Conservation (phyloP, 2,113 vertebrate genomes). For the Platichthys stellatus region DNA sequence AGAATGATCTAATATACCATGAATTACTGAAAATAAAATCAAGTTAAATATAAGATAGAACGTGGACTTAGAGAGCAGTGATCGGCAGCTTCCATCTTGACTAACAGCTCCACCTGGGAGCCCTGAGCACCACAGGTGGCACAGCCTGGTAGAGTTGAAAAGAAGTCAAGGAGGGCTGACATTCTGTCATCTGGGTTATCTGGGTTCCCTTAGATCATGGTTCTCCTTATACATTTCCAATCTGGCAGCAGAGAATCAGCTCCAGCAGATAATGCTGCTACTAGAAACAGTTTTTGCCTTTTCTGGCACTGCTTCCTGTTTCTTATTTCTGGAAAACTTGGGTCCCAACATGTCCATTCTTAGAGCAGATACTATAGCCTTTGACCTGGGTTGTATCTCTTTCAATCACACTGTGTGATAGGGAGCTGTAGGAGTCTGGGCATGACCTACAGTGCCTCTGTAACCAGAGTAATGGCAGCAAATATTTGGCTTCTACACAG, state of each 20-base stretch:
- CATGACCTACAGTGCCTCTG: slow-evolving; percentile 1
- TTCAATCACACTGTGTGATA: background rate
- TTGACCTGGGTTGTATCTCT: background rate
- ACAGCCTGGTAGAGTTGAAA: background rate
- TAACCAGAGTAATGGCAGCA: background rate
- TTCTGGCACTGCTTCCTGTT: background rate
- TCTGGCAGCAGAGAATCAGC: background rate
- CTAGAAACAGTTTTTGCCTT: background rate
- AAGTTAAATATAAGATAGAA: background rate
- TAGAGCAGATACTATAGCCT: background rate
- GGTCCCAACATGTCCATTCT: background rate
- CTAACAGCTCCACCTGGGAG: background rate
- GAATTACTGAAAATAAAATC: background rate
- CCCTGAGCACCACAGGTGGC: background rate
- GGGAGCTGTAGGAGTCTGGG: background rate
- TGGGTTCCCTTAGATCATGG: background rate
- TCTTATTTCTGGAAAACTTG: background rate
- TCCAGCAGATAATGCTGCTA: background rate
- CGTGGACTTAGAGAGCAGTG: background rate
- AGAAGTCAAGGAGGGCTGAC: slow-evolving; percentile 3
- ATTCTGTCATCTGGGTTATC: background rate
- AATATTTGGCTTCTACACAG: background rate
- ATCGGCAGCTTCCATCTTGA: background rate
- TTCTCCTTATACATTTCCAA: background rate
- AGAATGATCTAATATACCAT: background rate